Evolutionary conservation across 2,888 invertebrate genomes (phyloP).

Genomic region (Rhopalosiphum nymphaeae): DNA sequence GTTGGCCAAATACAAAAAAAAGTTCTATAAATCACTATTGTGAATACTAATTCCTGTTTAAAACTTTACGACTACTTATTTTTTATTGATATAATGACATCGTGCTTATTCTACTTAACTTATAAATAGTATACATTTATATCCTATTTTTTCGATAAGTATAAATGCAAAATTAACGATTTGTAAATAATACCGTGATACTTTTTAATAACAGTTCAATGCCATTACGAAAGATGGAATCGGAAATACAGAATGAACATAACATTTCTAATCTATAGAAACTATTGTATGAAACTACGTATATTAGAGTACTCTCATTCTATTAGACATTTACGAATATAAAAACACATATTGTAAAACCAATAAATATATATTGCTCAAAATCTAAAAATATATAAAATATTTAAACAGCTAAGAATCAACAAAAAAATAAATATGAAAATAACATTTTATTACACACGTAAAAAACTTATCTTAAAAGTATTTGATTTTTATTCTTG

Average conservation of each 20-base stretch:
- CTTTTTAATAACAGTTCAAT: neutral
- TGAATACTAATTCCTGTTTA: neutral
- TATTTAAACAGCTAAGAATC: neutral
- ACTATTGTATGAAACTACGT: neutral
- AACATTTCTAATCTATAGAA: neutral
- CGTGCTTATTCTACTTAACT: neutral
- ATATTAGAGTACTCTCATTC: neutral
- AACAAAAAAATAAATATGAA: neutral
- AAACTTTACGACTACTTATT: neutral
- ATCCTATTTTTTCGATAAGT: neutral
- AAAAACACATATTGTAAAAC: neutral
- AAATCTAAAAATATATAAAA: neutral
- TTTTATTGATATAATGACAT: neutral
- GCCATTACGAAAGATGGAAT: neutral
- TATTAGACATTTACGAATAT: neutral
- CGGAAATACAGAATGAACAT: neutral
- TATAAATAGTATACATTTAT: neutral
- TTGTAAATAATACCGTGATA: neutral
- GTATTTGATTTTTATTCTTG: neutral
- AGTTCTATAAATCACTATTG: neutral
- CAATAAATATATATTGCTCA: neutral
- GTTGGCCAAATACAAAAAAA: neutral
- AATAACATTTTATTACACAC: neutral
- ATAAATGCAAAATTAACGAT: slow-evolving; percentile 2
- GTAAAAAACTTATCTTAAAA: neutral